Conservation (phyloP, 2,888 invertebrate genomes). For the Entomobrya proxima region DNA sequence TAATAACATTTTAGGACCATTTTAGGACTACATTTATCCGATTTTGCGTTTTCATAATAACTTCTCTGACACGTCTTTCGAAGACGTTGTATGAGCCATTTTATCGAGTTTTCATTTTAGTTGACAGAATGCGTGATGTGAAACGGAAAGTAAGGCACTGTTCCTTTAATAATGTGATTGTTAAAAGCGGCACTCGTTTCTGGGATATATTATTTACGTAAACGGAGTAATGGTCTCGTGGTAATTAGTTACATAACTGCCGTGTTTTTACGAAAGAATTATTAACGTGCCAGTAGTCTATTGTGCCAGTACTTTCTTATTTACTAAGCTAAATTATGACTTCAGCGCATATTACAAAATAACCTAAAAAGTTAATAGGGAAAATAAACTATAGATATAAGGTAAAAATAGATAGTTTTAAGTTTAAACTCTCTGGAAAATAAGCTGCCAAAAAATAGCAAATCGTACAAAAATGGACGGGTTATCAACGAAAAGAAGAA, state of each 20-base stretch:
- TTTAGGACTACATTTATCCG: not conserved
- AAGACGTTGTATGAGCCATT: not conserved
- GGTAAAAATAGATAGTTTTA: not conserved
- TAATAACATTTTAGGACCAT: not conserved
- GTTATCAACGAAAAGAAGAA: not conserved
- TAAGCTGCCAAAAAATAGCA: not conserved
- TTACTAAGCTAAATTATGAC: not conserved
- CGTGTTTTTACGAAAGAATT: not conserved
- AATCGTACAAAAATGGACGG: slow-evolving; percentile 41
- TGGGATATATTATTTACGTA: slow-evolving; percentile 23
- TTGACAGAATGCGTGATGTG: slow-evolving; percentile 52
- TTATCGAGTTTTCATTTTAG: not conserved
- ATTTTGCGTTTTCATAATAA: slow-evolving; percentile 7
- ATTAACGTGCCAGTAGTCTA: slow-evolving; percentile 39
- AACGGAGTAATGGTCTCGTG: slow-evolving; percentile 34
- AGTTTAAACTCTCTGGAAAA: not conserved
- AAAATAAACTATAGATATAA: not conserved
- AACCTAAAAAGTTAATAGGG: too few species aligned
- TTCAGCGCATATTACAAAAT: too few species aligned
- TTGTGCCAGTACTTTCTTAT: slow-evolving; percentile 17
- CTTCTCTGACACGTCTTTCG: not conserved
- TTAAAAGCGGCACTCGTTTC: not conserved
- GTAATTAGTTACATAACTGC: not conserved
- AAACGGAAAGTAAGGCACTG: slow-evolving; percentile 11
- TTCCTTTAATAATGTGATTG: slow-evolving; percentile 29